Conservation (phyloP, 1,140 invertebrate genomes). For the Neuroterus valhalla region DNA sequence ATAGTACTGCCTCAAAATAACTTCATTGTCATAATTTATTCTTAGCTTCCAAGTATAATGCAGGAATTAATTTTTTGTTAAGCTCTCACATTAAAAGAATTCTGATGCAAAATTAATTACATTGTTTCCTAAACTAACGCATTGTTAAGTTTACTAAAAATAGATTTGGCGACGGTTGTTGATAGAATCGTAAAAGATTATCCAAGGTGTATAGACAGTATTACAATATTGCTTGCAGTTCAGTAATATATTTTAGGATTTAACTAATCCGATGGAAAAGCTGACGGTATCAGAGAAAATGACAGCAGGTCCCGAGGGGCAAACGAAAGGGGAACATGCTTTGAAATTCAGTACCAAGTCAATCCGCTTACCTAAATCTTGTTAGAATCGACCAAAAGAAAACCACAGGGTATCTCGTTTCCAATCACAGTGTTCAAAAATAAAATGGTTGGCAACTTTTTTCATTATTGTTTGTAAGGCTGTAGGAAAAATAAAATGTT, state of each 20-base stretch:
- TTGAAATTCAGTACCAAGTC: conserved; percentile 42
- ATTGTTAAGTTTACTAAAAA: too few relatives aligned
- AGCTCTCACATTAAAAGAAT: too few relatives aligned
- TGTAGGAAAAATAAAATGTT: not conserved
- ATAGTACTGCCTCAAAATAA: too few relatives aligned
- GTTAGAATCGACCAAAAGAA: conserved; percentile 48
- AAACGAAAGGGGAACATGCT: conserved; percentile 39
- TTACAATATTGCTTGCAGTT: not conserved
- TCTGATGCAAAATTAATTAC: too few relatives aligned
- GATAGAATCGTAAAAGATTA: too few relatives aligned
- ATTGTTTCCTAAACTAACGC: too few relatives aligned
- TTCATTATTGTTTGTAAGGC: conserved; percentile 3
- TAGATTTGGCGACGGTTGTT: too few relatives aligned
- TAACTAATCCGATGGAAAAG: conserved; percentile 54
- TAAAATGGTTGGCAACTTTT: conserved; percentile 3
- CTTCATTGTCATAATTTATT: too few relatives aligned
- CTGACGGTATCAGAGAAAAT: conserved; percentile 29
- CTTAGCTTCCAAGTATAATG: too few relatives aligned
- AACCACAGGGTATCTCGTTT: conserved; percentile 5
- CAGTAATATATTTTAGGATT: conserved; percentile 55
- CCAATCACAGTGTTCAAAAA: not conserved
- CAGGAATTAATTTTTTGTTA: too few relatives aligned
- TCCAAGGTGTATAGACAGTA: not conserved
- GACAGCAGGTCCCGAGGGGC: conserved; percentile 36
- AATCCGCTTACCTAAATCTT: conserved; percentile 61